phyloP scores from a whole-genome alignment of 2,797 vertebrate genomes.

The Diplodus sargus region DNA sequence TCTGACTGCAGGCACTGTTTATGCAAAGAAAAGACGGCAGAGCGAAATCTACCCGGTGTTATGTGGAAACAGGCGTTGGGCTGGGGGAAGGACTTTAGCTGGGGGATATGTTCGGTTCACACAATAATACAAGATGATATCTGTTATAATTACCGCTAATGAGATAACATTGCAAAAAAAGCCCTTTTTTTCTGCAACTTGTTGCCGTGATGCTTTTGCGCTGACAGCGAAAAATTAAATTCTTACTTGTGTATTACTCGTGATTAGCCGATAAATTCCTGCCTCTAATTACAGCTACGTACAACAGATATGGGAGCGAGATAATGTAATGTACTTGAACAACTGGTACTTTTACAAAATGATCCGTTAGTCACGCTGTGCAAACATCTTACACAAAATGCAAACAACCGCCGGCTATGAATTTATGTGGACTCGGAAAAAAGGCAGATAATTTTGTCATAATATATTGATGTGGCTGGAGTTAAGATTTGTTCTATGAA shows the following conservation, averaged over 20 bases:
- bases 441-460: slow-evolving; percentile 62
- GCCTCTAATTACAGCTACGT: slow-evolving; percentile 65
- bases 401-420: slow-evolving; percentile 69
- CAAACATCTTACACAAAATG: slow-evolving; percentile 65
- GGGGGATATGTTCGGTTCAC: slow-evolving; percentile 72
- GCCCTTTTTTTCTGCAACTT: slow-evolving; percentile 62
- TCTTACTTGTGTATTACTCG: slow-evolving; percentile 43
- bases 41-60: slow-evolving; percentile 68
- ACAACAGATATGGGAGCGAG: slow-evolving; percentile 56
- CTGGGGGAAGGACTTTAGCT: slow-evolving; percentile 73
- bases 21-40: slow-evolving; percentile 84
- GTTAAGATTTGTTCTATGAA: slow-evolving; percentile 42
- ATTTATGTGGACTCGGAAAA: slow-evolving; percentile 57
- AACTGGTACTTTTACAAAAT: slow-evolving; percentile 65
- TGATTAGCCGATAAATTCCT: slow-evolving; percentile 61
- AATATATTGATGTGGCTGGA: slow-evolving; percentile 65
- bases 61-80: slow-evolving; percentile 69
- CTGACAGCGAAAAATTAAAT: slow-evolving; percentile 61
- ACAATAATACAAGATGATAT: slow-evolving; percentile 78
- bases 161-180: slow-evolving; percentile 79
- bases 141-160: slow-evolving; percentile 85
- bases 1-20: slow-evolving; percentile 85
- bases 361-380: slow-evolving; percentile 62
- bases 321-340: slow-evolving; percentile 59
- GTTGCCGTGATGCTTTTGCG: slow-evolving; percentile 67